These are phyloP conservation scores for Plemyria rubiginata DNA, from an alignment of 2,888 invertebrate species.

Conservation along the genomic window DNA sequence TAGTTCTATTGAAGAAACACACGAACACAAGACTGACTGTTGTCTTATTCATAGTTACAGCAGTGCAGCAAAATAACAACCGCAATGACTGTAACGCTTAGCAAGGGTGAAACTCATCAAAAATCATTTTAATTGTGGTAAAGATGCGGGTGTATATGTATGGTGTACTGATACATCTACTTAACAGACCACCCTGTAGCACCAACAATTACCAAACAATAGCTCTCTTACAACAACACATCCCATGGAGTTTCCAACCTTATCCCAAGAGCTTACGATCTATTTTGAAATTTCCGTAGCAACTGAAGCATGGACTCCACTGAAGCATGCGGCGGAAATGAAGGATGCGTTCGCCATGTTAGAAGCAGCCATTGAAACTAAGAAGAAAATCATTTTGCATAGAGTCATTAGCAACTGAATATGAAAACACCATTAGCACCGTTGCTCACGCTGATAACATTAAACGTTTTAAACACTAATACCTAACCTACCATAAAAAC, in stretches of 20 bases:
- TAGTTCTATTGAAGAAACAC: too few relatives aligned
- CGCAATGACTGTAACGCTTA: constrained; percentile 9
- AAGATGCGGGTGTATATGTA: constrained; percentile 44
- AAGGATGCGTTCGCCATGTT: constrained; percentile 36
- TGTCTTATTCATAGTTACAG: not conserved
- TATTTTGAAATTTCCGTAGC: not conserved
- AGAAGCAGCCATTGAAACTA: constrained; percentile 36
- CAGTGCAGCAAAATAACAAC: constrained; percentile 7
- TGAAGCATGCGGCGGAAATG: constrained; percentile 39
- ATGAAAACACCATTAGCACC: not conserved
- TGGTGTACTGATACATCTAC: constrained; percentile 39
- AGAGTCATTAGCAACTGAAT: constrained; percentile 6
- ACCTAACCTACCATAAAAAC: too few relatives aligned
- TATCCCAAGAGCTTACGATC: constrained; percentile 7
- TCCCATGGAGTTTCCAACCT: constrained; percentile 5
- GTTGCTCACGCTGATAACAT: not conserved
- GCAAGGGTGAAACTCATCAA: constrained; percentile 26
- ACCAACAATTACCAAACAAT: constrained; percentile 41
- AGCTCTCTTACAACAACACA: constrained; percentile 26
- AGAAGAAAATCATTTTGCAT: constrained; percentile 30
- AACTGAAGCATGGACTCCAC: constrained; percentile 33
- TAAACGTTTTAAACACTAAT: not conserved
- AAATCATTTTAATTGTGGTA: constrained; percentile 15
- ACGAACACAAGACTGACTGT: too few relatives aligned
- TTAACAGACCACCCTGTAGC: constrained; percentile 43